Conservation (phyloP, 2,888 invertebrate genomes). For the Synergus japonicus region DNA sequence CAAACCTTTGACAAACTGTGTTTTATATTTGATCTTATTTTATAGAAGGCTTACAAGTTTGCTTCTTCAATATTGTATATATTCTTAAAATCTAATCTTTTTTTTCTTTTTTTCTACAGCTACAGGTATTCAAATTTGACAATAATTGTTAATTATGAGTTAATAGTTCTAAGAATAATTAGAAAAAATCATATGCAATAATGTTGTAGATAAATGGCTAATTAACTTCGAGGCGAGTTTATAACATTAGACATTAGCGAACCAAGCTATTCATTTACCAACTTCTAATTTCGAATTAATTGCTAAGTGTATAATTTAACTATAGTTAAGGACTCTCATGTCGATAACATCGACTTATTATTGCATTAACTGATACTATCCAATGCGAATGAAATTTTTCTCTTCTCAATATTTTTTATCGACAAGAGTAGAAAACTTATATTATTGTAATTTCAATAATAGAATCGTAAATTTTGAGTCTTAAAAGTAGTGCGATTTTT, state of each 20-base stretch:
- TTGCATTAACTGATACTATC: not conserved
- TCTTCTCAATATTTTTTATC: not conserved
- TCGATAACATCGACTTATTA: not conserved
- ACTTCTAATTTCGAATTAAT: not conserved
- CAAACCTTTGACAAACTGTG: not conserved
- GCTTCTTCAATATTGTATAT: no score
- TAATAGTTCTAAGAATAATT: not conserved
- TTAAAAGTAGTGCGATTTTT: not conserved
- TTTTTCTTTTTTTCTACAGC: not conserved
- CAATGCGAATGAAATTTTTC: not conserved
- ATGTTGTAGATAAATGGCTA: slow-evolving; percentile 1
- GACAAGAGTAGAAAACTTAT: not conserved
- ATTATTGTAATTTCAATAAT: not conserved
- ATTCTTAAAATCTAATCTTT: not conserved
- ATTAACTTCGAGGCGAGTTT: slow-evolving; percentile 4
- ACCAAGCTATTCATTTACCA: not conserved
- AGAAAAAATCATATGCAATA: not conserved
- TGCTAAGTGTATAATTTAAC: not conserved
- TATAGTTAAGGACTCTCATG: not conserved
- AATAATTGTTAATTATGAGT: not conserved
- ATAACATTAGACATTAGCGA: slow-evolving; percentile 10
- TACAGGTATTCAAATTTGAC: no score
- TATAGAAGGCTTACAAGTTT: no score
- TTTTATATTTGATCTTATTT: not conserved
- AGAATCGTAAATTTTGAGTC: not conserved